phyloP scores from a whole-genome alignment of 2,797 vertebrate genomes.

The Enteromius anoplus region DNA sequence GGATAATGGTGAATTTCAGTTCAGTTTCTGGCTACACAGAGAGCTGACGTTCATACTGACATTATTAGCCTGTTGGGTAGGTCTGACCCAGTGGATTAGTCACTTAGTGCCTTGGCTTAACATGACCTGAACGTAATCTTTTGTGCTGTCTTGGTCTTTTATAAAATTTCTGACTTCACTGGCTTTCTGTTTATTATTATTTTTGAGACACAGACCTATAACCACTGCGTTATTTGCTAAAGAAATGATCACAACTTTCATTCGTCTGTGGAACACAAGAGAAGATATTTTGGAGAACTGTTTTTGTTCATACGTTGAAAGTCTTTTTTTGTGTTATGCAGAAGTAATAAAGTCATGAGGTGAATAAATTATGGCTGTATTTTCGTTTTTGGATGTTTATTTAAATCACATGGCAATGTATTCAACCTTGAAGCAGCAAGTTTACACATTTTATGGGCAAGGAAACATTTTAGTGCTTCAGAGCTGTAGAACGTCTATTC shows the following conservation, averaged over 20 bases:
- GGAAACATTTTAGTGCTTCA: background rate
- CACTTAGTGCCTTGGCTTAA: background rate
- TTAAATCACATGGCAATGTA: background rate
- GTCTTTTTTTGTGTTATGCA: background rate
- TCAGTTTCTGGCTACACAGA: conserved; percentile 2
- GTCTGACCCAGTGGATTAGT: conserved; percentile 12
- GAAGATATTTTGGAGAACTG: background rate
- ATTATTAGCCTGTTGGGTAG: conserved; percentile 6
- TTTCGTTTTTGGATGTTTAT: background rate
- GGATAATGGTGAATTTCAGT: background rate
- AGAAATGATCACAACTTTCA: background rate
- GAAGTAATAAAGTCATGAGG: background rate
- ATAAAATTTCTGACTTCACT: background rate
- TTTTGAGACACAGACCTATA: background rate
- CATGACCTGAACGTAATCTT: background rate
- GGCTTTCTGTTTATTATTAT: background rate
- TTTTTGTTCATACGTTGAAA: background rate
- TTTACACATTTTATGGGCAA: background rate
- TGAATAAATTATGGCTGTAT: background rate
- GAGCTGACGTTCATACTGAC: background rate
- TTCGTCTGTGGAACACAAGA: background rate
- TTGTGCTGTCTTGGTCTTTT: background rate
- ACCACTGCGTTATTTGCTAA: background rate
- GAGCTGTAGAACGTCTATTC: background rate
- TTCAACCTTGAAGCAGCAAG: background rate